Percentiles rank a stretch among this genome's conserved stretches.
These are phyloP conservation scores for Ramazzottius varieornatus DNA, from an alignment of 2,888 invertebrate species.

Conservation along the genomic window DNA sequence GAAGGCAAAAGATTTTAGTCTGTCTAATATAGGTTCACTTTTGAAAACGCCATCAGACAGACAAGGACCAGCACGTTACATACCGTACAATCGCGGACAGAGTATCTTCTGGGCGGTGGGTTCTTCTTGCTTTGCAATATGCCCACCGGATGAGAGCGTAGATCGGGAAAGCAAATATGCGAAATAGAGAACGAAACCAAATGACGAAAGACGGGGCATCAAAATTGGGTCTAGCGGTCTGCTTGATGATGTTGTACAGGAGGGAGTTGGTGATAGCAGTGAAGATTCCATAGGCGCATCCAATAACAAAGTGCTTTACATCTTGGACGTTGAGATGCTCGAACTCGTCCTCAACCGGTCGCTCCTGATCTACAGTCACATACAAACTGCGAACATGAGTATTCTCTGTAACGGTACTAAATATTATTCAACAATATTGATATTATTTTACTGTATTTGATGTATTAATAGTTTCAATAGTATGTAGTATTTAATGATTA, in stretches of 20 bases:
- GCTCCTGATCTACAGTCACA: neutral
- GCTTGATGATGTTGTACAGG: neutral
- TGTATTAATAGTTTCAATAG: too few species aligned
- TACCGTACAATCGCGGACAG: too few species aligned
- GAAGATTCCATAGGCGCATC: neutral
- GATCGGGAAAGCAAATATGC: neutral
- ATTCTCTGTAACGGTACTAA: neutral
- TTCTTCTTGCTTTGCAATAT: too few species aligned
- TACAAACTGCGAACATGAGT: neutral
- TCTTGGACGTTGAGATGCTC: neutral
- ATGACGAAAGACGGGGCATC: neutral
- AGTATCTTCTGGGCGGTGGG: too few species aligned
- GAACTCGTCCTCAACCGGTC: neutral
- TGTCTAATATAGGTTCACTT: too few species aligned
- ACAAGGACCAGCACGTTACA: too few species aligned
- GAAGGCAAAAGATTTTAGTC: too few species aligned
- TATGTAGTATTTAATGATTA: too few species aligned
- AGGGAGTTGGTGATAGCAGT: neutral
- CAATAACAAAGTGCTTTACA: neutral
- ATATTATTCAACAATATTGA: neutral
- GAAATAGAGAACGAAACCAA: neutral
- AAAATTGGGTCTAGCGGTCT: too few species aligned
- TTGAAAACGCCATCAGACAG: too few species aligned
- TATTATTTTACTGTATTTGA: too few species aligned
- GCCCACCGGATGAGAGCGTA: neutral